Evolutionary conservation across 2,888 invertebrate genomes (phyloP).

Genomic region (Ennomos fuscantarius): DNA sequence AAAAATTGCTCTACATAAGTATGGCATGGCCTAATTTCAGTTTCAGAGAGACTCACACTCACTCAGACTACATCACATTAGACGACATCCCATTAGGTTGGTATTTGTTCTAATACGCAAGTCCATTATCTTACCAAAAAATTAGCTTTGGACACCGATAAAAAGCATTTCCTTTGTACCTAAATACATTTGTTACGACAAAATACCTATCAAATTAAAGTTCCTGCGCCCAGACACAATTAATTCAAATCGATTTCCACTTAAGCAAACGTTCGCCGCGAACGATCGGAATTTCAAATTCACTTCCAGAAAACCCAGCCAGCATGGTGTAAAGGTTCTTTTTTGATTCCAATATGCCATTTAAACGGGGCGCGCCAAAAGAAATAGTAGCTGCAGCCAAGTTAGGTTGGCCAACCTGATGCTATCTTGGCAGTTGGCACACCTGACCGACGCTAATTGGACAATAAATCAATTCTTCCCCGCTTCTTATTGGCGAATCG

Average conservation of each 20-base stretch:
- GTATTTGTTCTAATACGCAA: too few species aligned
- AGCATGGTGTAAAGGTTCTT: conserved; percentile 81
- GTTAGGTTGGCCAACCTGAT: conserved; percentile 83
- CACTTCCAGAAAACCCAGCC: conserved; percentile 72
- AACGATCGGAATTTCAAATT: conserved; percentile 83
- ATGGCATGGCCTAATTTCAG: too few species aligned
- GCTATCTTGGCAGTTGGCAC: conserved; percentile 85
- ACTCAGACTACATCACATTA: too few species aligned
- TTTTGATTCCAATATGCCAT: conserved; percentile 83
- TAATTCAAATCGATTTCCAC: conserved; percentile 84
- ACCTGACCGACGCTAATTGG: conserved; percentile 86
- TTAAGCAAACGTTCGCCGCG: conserved; percentile 70
- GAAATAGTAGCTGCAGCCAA: conserved; percentile 78
- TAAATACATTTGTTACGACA: conserved; percentile 38
- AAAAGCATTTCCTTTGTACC: conserved; percentile 17
- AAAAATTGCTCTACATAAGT: too few species aligned
- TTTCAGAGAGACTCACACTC: too few species aligned
- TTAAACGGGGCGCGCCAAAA: conserved; percentile 80
- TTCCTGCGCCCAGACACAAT: conserved; percentile 66
- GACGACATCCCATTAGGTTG: too few species aligned
- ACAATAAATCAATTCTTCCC: conserved; percentile 85
- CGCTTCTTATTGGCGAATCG: conserved; percentile 85
- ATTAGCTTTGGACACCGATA: too few species aligned
- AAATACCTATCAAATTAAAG: conserved; percentile 76
- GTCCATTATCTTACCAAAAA: too few species aligned